These are phyloP conservation scores for Podilymbus podiceps DNA, from an alignment of 2,113 vertebrate species.

Conservation along the genomic window DNA sequence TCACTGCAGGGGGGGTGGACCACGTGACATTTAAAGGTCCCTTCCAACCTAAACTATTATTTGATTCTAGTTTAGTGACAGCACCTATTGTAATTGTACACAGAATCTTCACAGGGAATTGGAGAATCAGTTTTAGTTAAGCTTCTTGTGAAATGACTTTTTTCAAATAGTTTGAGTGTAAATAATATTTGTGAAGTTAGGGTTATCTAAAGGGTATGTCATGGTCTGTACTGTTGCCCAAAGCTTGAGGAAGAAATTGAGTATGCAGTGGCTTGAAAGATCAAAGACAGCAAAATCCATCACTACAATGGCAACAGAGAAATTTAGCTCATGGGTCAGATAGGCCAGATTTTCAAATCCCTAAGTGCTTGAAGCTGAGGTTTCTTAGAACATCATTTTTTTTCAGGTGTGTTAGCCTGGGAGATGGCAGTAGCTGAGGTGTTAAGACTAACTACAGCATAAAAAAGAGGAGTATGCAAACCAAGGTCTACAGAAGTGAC, in stretches of 20 bases:
- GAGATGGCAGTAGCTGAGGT: not conserved
- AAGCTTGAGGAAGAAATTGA: not conserved
- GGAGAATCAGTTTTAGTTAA: not conserved
- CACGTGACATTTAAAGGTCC: too few relatives aligned
- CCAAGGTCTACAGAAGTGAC: not conserved
- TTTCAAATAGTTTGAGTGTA: not conserved
- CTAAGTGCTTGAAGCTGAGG: not conserved
- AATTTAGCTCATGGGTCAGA: not conserved
- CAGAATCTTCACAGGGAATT: not conserved
- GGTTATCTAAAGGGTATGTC: not conserved
- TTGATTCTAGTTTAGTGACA: not conserved
- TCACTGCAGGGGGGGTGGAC: too few relatives aligned
- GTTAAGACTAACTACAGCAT: not conserved
- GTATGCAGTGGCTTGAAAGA: not conserved
- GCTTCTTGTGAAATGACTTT: not conserved
- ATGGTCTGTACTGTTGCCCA: not conserved
- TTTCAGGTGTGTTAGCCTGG: not conserved
- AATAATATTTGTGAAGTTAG: not conserved
- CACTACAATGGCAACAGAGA: not conserved
- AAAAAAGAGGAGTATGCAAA: not conserved
- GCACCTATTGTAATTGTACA: not conserved
- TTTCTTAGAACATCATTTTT: not conserved
- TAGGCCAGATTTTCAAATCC: not conserved
- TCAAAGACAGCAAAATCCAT: not conserved
- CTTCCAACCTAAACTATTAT: too few relatives aligned